Evolutionary conservation across 2,888 invertebrate species (phyloP), one percentile per base, ranked within the genome.

Genomic region (Xylota sylvarum): DNA sequence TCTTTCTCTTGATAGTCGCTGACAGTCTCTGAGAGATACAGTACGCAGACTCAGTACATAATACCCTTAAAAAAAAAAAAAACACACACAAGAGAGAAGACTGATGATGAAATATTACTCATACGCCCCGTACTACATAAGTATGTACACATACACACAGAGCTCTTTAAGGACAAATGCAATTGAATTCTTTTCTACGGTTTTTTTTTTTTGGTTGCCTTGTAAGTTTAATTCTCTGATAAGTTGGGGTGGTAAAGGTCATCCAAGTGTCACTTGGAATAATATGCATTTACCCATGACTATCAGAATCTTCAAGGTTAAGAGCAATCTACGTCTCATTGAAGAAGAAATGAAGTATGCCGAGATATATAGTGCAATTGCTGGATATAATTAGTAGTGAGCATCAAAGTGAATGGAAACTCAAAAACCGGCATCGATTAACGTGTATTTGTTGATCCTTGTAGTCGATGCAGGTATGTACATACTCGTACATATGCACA

Each of bases 41-140:
- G 62, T 76, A 70, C 82, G 82, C 82, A 82, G 50, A 62, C 82
- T 82, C 76, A 12, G 19, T 1, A 67, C 35, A 46, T 23, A 32
- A n/a, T n/a, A 79, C 14, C 62, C 30, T 27, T 27, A 6, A 35
- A 35, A 55, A 30, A 2, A n/a, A 27, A 32, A 12, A 9, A 43
- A 56, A 17, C n/a, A n/a, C n/a, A 52, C 3, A 9, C 7, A 14
- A 17, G 23, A 40, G 6, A 37, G 14, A 1, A 10, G 4, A n/a
- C 10, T 14, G 7, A 48, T 35, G 32, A 27, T 10, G 35, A 48
- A 40, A 58, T 76, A 30, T 65, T 67, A 58, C 58, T 30, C 65
- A 67, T 67, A 56, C 48, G 76, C 76, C 65, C 10, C 35, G 23
- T 30, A 35, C 32, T 14, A 65, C 30, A 7, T 23, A 23, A 40